Evolutionary conservation across 2,888 invertebrate species (phyloP).

Genomic region (Sinohyriopsis cumingii): DNA sequence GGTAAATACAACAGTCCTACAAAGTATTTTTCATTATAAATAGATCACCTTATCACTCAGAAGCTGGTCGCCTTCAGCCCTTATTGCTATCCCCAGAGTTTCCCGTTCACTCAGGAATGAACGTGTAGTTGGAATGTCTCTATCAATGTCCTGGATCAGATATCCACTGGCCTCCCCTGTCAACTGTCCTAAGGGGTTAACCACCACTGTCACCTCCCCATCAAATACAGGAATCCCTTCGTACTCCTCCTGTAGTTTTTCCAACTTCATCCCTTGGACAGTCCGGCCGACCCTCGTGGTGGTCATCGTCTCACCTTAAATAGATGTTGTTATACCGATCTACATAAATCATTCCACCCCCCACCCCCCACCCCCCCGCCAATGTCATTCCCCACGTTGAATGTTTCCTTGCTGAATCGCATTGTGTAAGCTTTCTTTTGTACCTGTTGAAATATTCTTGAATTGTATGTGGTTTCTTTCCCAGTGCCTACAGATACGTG

Average conservation of each 20-base stretch:
- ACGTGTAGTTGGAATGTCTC: conserved; percentile 26
- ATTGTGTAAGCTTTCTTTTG: too few relatives aligned
- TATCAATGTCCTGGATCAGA: conserved; percentile 34
- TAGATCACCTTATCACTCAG: neutral
- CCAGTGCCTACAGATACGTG: too few relatives aligned
- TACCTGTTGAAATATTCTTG: too few relatives aligned
- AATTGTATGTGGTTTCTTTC: too few relatives aligned
- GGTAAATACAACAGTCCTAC: too few relatives aligned
- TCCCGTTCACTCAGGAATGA: conserved; percentile 20
- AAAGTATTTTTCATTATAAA: too few relatives aligned
- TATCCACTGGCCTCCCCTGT: conserved; percentile 38
- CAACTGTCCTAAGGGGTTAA: conserved; percentile 19
- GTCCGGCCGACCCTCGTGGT: conserved; percentile 14
- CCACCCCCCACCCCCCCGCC: too few relatives aligned
- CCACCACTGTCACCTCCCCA: conserved; percentile 36
- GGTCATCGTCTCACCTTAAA: conserved; percentile 22
- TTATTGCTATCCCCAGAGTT: conserved; percentile 19
- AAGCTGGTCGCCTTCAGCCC: conserved; percentile 6
- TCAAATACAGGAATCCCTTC: conserved; percentile 42
- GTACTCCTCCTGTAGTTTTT: conserved; percentile 41
- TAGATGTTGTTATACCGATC: neutral
- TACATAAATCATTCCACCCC: too few relatives aligned
- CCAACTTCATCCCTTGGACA: conserved; percentile 33
- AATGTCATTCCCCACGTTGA: too few relatives aligned
- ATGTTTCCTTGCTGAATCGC: too few relatives aligned